Evolutionary conservation across 2,888 invertebrate genomes (phyloP).

Genomic region (Baronia brevicornis): DNA sequence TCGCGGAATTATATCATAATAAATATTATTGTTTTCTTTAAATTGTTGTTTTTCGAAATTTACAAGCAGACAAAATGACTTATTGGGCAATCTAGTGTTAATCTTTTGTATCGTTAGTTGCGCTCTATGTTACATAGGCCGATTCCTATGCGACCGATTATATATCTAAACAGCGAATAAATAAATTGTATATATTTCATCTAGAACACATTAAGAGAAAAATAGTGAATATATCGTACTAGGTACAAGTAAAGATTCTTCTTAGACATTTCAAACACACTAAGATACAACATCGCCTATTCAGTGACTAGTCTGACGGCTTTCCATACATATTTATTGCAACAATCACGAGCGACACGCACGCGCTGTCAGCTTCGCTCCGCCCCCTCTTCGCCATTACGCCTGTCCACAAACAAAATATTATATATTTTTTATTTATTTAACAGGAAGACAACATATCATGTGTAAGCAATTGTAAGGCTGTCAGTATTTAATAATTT

Average conservation of each 20-base stretch:
- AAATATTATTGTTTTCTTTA: too few species aligned
- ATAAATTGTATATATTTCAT: constrained; percentile 52
- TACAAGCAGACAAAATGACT: too few species aligned
- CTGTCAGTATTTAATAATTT: too few species aligned
- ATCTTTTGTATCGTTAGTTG: constrained; percentile 21
- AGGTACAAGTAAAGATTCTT: constrained; percentile 70
- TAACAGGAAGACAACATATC: too few species aligned
- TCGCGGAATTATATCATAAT: too few species aligned
- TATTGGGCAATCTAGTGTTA: too few species aligned
- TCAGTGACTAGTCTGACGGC: constrained; percentile 73
- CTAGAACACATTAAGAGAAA: constrained; percentile 55
- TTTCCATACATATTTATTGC: constrained; percentile 57
- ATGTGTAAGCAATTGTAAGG: too few species aligned
- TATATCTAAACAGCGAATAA: constrained; percentile 41
- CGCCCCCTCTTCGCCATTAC: constrained; percentile 17
- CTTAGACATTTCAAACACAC: constrained; percentile 63
- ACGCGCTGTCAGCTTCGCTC: constrained; percentile 6
- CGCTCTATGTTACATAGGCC: constrained; percentile 31
- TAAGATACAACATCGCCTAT: constrained; percentile 69
- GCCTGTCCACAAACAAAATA: too few species aligned
- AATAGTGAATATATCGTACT: constrained; percentile 62
- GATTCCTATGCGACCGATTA: constrained; percentile 13
- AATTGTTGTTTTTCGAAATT: too few species aligned
- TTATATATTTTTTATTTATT: too few species aligned
- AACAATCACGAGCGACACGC: constrained; percentile 48